Conservation (phyloP, 2,113 vertebrate genomes). For the Cavia aperea region DNA sequence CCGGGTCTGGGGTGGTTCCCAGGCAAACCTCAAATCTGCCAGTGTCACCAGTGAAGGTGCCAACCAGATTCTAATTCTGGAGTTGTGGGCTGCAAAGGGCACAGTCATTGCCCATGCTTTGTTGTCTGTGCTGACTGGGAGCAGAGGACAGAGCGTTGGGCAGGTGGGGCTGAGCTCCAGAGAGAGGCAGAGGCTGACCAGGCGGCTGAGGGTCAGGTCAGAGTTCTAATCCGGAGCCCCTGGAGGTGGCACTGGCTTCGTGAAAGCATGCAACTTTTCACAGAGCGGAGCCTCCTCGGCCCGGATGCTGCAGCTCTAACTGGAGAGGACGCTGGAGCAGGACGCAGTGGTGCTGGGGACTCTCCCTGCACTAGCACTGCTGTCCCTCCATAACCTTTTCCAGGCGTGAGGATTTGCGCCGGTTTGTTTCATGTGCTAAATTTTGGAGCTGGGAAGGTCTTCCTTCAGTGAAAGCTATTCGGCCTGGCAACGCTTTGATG, state of each 20-base stretch:
- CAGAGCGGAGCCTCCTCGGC: background rate
- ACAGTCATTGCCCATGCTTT: rapidly evolving
- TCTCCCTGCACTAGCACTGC: no score
- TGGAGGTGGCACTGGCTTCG: rapidly evolving
- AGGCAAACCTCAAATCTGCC: rapidly evolving
- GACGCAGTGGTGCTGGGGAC: rapidly evolving
- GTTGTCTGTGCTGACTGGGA: background rate
- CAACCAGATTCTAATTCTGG: background rate
- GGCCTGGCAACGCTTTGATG: slow-evolving; percentile 27
- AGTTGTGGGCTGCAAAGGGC: background rate
- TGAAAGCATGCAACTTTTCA: rapidly evolving
- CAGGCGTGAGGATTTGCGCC: rapidly evolving
- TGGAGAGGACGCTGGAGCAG: rapidly evolving
- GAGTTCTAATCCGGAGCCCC: background rate
- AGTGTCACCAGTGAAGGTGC: rapidly evolving
- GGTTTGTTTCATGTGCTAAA: background rate
- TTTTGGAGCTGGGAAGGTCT: slow-evolving; percentile 6
- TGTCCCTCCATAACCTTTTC: rapidly evolving
- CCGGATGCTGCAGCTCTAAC: rapidly evolving
- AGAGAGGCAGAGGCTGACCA: no score
- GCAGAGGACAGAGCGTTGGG: background rate
- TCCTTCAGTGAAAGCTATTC: background rate
- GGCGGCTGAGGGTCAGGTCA: background rate
- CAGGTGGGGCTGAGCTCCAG: rapidly evolving
- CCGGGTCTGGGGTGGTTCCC: background rate